Evolutionary conservation across 2,113 vertebrate species (phyloP).

Genomic region (Indicator indicator): DNA sequence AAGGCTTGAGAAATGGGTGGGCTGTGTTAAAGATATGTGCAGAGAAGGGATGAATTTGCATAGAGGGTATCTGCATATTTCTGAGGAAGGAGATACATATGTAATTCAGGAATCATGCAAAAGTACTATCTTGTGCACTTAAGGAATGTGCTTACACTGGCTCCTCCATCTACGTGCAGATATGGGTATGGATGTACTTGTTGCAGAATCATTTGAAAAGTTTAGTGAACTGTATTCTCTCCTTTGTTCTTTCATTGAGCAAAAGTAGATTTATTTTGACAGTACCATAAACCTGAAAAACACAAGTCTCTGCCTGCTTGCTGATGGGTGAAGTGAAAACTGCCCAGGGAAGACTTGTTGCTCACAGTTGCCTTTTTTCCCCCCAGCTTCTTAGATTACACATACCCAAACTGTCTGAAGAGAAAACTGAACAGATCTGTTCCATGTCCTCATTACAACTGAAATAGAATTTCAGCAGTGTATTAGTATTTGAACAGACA

Average conservation of each 20-base stretch:
- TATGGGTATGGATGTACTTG: background rate
- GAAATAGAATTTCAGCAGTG: background rate
- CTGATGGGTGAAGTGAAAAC: background rate
- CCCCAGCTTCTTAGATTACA: background rate
- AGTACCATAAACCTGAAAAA: background rate
- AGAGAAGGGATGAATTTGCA: constrained; percentile 18
- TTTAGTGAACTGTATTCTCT: background rate
- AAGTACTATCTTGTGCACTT: background rate
- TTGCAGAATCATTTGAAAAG: background rate
- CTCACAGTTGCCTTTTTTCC: background rate
- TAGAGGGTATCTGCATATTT: background rate
- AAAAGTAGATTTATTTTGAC: background rate
- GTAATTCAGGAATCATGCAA: background rate
- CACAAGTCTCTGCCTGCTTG: background rate
- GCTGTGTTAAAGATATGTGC: background rate
- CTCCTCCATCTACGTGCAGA: background rate
- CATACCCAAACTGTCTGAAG: rapidly evolving
- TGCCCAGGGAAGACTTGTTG: background rate
- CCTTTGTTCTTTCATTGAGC: background rate
- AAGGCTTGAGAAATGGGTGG: background rate
- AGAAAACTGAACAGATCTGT: background rate
- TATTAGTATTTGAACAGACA: background rate
- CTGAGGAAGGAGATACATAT: background rate
- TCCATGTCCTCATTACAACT: background rate
- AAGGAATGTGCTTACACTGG: background rate